Evolutionary conservation across 2,797 vertebrate genomes (phyloP), one percentile per base, ranked within the genome.

Genomic region (Crocidura indochinensis): DNA sequence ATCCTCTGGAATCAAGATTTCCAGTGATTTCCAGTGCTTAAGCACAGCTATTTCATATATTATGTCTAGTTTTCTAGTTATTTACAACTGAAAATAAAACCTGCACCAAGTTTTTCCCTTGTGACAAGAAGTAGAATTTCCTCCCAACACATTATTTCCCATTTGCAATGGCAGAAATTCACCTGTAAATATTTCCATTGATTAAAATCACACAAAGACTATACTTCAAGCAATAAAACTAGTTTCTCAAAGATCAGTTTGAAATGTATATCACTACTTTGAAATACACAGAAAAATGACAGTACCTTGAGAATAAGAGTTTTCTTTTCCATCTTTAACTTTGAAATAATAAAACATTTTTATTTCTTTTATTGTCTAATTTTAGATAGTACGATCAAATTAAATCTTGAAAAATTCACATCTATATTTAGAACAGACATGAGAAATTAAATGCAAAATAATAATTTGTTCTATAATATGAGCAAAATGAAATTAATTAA

Each of bases 191-290:
- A 94, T 83, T 85, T 10, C 4, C 8, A 73, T 71, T 71, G n/a
- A 68, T 94, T 87, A 91, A 95, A 94, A 60, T 75, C 27, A 89
- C 46, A 60, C 19, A 72, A 73, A 72, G 22, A 15, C 9, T 62
- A 89, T 38, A 0, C 22, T 92, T 91, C 29, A 56, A 75, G 56
- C 22, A 60, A 60, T 60, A 73, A 85, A 79, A 79, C 73, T 67
- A 56, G 51, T 47, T 75, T 85, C 15, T 69, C 38, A 3, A 11
- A 75, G 5, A 81, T 79, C 11, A 60, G 29, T 3, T 92, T 47
- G 31, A 88, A 83, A 89, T 94, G 53, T 46, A 29, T 80, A 75
- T 14, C 14, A 82, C 51, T 82, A 20, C 38, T 92, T 94, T 81
- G 17, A 85, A 79, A 51, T 79, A 20, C 29, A 64, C 20, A 24